phyloP scores from a whole-genome alignment of 2,113 vertebrate genomes.

The Phodopus roborovskii region DNA sequence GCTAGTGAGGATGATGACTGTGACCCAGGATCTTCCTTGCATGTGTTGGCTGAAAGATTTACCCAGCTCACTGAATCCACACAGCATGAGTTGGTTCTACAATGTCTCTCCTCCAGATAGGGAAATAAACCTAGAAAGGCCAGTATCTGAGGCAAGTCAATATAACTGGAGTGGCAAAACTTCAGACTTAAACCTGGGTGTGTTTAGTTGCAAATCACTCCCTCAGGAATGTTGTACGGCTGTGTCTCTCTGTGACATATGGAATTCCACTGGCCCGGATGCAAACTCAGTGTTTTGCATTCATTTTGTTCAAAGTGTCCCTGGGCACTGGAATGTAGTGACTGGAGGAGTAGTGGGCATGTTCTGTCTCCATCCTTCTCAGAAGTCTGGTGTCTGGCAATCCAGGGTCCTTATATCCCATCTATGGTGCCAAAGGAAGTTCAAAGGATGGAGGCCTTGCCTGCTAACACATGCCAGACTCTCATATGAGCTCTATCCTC shows the following conservation, averaged over 20 bases:
- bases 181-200: not conserved
- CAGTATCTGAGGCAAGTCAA: accelerated
- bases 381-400: not conserved
- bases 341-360: accelerated
- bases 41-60: not conserved
- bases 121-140: not conserved
- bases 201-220: not conserved
- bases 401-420: not conserved
- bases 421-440: not conserved
- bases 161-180: not conserved
- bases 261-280: not conserved
- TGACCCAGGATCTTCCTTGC: not conserved
- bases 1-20: not conserved
- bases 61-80: not conserved
- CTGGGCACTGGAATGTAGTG: not conserved
- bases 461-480: accelerated
- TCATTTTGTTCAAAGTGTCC: not conserved
- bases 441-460: not conserved
- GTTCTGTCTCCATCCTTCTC: not conserved
- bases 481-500: not conserved
- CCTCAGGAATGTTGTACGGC: not conserved
- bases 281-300: not conserved
- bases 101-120: not conserved
- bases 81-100: not conserved
- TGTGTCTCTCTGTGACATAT: not conserved